Base-by-base conservation (phyloP, 2,113 vertebrate genomes). In the Anseranas semipalmata region DNA sequence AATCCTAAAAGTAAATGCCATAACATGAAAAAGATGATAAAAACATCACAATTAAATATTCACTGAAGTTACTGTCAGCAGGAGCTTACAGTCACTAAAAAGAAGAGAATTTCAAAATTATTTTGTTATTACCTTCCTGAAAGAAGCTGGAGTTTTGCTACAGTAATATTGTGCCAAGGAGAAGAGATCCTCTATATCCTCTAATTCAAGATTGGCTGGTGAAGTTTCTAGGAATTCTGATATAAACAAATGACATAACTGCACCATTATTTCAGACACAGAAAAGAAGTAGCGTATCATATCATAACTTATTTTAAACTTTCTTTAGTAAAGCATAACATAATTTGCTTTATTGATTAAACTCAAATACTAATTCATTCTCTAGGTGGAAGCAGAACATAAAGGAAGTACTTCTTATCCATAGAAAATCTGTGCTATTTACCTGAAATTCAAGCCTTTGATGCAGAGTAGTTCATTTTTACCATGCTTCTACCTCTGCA, bases 161-260 rank as follows among this genome's bases (percentile, higher is more conserved):
- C 99, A 99, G 96, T 99, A 99, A 98, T 99, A 99, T 70, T 99
- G 99, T 35, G 99, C 99, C 98, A 99, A 95, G 91, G 99, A 99
- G 96, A 99, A 99, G 85, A 99, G 98, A 96, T 99, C 99, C 93
- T 99, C 99, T 96, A 99, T 98, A 93, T 99, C 99, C 87, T 99
- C 99, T 24, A 98, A 70, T 88, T 99, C 98, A 32, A 99, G 97
- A 89, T 98, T 98, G 90, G 98, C 97, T 76, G 99, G 99, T 62
- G 98, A 99, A 9, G 93, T 98, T 97, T 99, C 98, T 92, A 99
- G 98, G 92, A 98, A 99, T 93, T 98, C 99, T 99, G 92, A 91
- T 96, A 97, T 15, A 92, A 97, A 95, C 30, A 97, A 97, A 95
- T 45, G 98, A 96, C 20, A n/a, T 6, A 85, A 70, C 16, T 19